Evolutionary conservation across 2,113 vertebrate genomes (phyloP).

Genomic region (Gopherus evgoodei): DNA sequence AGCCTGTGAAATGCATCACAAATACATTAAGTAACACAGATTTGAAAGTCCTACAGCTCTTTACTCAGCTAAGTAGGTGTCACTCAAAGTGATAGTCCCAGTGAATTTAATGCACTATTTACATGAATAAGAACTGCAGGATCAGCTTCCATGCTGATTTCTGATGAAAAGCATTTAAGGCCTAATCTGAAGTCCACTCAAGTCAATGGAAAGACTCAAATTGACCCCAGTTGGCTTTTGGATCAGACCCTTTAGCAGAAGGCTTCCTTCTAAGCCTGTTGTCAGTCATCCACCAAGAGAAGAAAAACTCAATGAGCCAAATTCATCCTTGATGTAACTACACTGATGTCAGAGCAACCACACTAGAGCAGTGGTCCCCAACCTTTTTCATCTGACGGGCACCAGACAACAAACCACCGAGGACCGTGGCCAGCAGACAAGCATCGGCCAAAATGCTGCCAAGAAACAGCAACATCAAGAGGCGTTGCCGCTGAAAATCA

Average conservation of each 20-base stretch:
- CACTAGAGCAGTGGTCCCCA: background rate
- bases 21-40: background rate
- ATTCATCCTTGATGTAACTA: background rate
- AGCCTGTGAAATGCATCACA: background rate
- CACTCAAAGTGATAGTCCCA: background rate
- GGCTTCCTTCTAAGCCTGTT: background rate
- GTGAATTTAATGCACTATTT: background rate
- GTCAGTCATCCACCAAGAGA: background rate
- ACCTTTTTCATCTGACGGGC: too few relatives aligned
- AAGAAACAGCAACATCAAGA: too few relatives aligned
- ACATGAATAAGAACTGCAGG: background rate
- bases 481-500: too few relatives aligned
- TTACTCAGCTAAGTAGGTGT: background rate
- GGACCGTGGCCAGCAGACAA: too few relatives aligned
- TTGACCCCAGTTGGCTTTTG: background rate
- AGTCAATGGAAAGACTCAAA: slow-evolving; percentile 16
- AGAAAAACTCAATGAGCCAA: background rate
- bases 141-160: background rate
- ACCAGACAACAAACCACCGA: too few relatives aligned
- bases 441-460: too few relatives aligned
- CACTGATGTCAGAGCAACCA: background rate
- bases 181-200: background rate
- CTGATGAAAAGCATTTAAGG: background rate
- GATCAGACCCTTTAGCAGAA: background rate
- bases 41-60: background rate